Percentiles rank a stretch among this genome's conserved stretches.
phyloP scores from a whole-genome alignment of 2,888 invertebrate species.

The Sicus ferrugineus region DNA sequence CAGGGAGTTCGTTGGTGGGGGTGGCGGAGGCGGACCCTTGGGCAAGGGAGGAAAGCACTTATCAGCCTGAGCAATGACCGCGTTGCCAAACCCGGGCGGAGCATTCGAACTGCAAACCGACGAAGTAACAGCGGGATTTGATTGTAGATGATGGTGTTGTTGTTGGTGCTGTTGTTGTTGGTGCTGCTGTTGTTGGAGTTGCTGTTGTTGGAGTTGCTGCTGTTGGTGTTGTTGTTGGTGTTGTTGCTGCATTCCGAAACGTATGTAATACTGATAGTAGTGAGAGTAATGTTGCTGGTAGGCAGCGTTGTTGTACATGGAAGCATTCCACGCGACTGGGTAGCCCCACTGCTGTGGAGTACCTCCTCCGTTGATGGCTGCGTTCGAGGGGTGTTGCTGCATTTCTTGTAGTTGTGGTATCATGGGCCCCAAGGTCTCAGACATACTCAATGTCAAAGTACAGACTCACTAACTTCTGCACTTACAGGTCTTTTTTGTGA shows the following conservation, averaged over 20 bases:
- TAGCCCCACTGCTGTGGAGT: constrained; percentile 45
- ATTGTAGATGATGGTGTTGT: constrained; percentile 49
- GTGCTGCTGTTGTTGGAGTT: too few relatives aligned
- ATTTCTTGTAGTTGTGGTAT: constrained; percentile 61
- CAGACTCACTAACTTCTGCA: neutral
- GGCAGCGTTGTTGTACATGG: constrained; percentile 45
- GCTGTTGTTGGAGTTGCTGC: constrained; percentile 44
- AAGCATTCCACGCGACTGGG: constrained; percentile 50
- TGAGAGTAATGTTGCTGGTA: constrained; percentile 58
- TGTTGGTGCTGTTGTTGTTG: constrained; percentile 45
- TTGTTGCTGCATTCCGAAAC: constrained; percentile 48
- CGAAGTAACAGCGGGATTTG: constrained; percentile 45
- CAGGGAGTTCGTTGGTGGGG: constrained; percentile 51
- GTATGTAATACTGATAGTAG: constrained; percentile 61
- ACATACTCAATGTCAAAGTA: constrained; percentile 45
- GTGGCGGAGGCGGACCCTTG: constrained; percentile 66
- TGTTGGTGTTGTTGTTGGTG: constrained; percentile 49
- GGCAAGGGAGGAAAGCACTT: constrained; percentile 68
- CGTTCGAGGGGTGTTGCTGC: constrained; percentile 52
- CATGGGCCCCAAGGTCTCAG: constrained; percentile 56
- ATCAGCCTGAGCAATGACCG: constrained; percentile 46
- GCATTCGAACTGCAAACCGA: constrained; percentile 61
- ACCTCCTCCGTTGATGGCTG: neutral
- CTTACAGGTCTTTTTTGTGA: neutral
- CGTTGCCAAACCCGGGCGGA: constrained; percentile 66